Base-by-base conservation (phyloP, 2,113 vertebrate species). In the Laticauda colubrina region DNA sequence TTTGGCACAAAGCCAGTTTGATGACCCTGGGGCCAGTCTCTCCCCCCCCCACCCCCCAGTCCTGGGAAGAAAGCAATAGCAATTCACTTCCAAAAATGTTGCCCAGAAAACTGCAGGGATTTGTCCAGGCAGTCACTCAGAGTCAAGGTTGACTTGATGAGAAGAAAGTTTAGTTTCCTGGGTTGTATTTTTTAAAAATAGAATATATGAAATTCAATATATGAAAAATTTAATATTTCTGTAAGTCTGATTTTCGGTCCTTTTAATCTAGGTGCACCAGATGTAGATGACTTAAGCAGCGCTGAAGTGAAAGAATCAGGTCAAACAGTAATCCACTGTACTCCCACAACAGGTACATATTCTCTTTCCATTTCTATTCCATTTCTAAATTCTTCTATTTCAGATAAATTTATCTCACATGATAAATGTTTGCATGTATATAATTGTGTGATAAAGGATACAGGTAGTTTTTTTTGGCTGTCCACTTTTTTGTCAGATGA, bases 251-350 rank as follows among this genome's bases (percentile, higher is more conserved):
- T 90, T 14, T 69, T 93, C 86, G 23, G 93, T 12, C 29, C 91
- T 94, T n/a, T 95, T 93, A 93, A 86, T 93, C 85, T 85, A 98
- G 98, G 96, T 87, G 89, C 95, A 57, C 92, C 94, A 59, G 97
- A 97, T 86, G 92, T 96, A 92, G 97, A 97, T 93, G 96, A 90
- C 55, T 93, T 96, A 21, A 97, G 91, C 93, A 96, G 92, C 8
- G 96, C 96, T n/a, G 98, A 98, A 69, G 98, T 97, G 48, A 97
- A 98, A 93, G 98, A 99, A 93, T 96, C 98, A 43, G 97, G 98
- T 89, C 98, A 98, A 53, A 97, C 98, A 94, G 96, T 98, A 89
- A 98, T 99, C 97, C 99, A 99, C 94, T 99, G 99, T 94, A 98
- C 98, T 64, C 99, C 99, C 85, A 97, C 98, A 51, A 99, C 99